Base-by-base conservation (phyloP, 2,113 vertebrate genomes). In the Thamnophis sirtalis region DNA sequence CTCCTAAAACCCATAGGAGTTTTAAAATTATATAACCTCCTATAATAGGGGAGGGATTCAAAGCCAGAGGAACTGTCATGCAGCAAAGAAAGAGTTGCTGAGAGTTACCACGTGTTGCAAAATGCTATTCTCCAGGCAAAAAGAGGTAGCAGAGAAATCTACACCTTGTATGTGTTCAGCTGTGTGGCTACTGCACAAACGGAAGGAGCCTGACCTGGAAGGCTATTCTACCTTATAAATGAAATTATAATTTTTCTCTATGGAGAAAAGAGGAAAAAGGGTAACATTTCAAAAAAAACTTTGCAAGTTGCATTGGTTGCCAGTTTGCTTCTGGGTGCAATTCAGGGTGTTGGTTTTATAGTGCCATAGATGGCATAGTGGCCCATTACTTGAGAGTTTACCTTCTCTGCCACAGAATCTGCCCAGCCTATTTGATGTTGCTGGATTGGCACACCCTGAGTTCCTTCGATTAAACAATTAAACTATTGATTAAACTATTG, bases 91-190 rank as follows among this genome's bases (percentile, higher is more conserved):
- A 86, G 58, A 0, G 4, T 9, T 9, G 49, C 50, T 33, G 15
- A 24, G 43, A 49, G 38, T 53, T 49, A 17, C 22, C 5, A 0
- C 5, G 2, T 10, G 84, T 73, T 89, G 2, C 0, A 22, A 2
- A 1, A 0, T 2, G 10, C 17, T 3, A 56, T 53, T 2, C 33
- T 80, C 28, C 17, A 21, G 55, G 17, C 43, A n/a, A 84, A 43
- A 11, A 0, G 0, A 73, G 43, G 15, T 0, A 0, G 4, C n/a
- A 22, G 0, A 13, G 38, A 17, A 21, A 24, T 17, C 43, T 13
- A 11, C 10, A 5, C 0, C 0, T 54, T 6, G 0, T 1, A 19
- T 17, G 9, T 73, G 50, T n/a, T 51, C 22, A 87, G 4, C 2
- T 26, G 28, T 26, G n/a, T n/a, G 51, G 86, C 24, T 22, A 87